Conservation (phyloP, 2,797 vertebrate species). For the Anniella stebbinsi region DNA sequence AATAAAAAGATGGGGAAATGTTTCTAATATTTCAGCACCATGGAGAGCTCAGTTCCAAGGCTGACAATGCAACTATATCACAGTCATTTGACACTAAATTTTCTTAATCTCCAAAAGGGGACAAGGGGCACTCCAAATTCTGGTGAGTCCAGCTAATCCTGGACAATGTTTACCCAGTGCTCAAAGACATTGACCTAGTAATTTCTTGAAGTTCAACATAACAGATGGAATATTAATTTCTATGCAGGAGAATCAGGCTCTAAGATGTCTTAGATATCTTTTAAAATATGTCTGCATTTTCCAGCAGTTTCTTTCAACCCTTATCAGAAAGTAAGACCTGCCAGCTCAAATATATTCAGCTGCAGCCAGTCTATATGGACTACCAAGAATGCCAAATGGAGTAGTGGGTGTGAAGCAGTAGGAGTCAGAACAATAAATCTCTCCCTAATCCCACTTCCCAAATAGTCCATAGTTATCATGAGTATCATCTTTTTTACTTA, state of each 20-base stretch:
- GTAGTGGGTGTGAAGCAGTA: background rate
- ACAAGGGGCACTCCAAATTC: background rate
- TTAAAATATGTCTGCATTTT: no score
- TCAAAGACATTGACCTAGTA: background rate
- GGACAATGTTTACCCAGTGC: background rate
- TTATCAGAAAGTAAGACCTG: no score
- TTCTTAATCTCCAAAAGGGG: background rate
- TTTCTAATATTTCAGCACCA: background rate
- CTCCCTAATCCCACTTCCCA: no score
- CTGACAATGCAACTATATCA: background rate
- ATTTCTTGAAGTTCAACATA: no score
- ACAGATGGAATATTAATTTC: no score
- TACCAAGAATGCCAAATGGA: background rate
- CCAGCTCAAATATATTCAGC: no score
- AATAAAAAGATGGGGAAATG: no score
- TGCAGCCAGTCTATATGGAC: background rate
- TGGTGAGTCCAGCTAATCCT: background rate
- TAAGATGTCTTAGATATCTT: no score
- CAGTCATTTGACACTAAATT: background rate
- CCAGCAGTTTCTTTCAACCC: no score
- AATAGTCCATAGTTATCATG: no score
- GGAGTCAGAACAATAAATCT: background rate
- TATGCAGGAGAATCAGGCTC: no score
- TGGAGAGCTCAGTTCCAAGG: background rate
- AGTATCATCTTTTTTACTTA: no score